Conservation (phyloP, 1,140 invertebrate species). For the Nephotettix cincticeps region DNA sequence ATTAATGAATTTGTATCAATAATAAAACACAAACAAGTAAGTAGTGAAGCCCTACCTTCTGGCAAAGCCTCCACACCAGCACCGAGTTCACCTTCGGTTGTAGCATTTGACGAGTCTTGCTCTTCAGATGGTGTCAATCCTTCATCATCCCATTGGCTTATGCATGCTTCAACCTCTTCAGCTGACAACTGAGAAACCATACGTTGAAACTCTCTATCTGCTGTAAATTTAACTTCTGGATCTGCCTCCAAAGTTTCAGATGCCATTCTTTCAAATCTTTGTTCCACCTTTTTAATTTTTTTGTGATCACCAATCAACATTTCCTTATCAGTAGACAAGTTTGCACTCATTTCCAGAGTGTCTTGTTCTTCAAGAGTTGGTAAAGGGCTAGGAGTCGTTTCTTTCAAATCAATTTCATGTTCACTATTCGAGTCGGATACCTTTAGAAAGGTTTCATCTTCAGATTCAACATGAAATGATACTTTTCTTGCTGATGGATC, state of each 20-base stretch:
- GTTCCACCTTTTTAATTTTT: slow-evolving; percentile 50
- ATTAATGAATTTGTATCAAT: too few species aligned
- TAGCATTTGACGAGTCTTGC: slow-evolving; percentile 46
- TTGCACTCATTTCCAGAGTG: not conserved
- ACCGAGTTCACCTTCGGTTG: slow-evolving; percentile 46
- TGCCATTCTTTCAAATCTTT: slow-evolving; percentile 58
- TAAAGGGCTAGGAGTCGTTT: slow-evolving; percentile 20
- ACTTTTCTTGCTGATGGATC: slow-evolving; percentile 30
- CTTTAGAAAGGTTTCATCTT: slow-evolving; percentile 17
- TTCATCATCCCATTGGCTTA: slow-evolving; percentile 50
- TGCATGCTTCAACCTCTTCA: slow-evolving; percentile 52
- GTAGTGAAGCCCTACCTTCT: slow-evolving; percentile 46
- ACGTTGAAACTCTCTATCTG: slow-evolving; percentile 50
- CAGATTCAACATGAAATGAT: slow-evolving; percentile 32
- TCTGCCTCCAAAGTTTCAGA: slow-evolving; percentile 45
- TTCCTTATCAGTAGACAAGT: not conserved
- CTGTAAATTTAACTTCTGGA: slow-evolving; percentile 32
- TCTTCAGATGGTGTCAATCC: slow-evolving; percentile 50
- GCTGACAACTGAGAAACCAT: slow-evolving; percentile 51
- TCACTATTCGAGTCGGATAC: slow-evolving; percentile 19
- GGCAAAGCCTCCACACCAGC: slow-evolving; percentile 46
- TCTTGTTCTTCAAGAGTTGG: slow-evolving; percentile 20
- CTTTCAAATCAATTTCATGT: slow-evolving; percentile 28
- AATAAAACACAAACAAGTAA: too few species aligned
- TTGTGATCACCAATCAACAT: slow-evolving; percentile 25